A percentile compares a stretch with the other conserved stretches of the same genome.
phyloP scores from a whole-genome alignment of 2,113 vertebrate genomes.

The Coturnix japonica region DNA sequence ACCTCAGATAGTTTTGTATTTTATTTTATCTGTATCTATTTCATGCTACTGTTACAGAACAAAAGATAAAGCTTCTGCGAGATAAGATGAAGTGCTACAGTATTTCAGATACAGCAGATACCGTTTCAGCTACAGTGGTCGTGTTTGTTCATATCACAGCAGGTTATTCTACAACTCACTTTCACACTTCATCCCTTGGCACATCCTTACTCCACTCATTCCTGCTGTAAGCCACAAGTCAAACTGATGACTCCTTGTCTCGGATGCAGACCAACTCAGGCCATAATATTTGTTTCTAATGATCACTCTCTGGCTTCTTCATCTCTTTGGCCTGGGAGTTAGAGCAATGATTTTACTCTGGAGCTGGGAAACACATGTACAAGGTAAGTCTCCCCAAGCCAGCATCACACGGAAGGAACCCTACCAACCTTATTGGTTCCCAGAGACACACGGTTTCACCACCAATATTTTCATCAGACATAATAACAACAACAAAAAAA shows the following conservation, averaged over 20 bases:
- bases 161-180: neutral
- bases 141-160: neutral
- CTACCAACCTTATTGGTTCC: neutral
- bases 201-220: neutral
- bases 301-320: neutral
- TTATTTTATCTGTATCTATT: neutral
- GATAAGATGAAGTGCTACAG: neutral
- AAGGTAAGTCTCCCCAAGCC: neutral
- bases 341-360: neutral
- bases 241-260: neutral
- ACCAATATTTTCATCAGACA: neutral
- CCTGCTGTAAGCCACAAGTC: neutral
- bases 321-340: neutral
- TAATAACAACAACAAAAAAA: neutral
- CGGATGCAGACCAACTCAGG: fast-evolving
- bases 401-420: neutral
- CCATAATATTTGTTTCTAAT: neutral
- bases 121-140: too few relatives aligned
- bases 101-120: too few relatives aligned
- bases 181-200: neutral
- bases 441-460: neutral
- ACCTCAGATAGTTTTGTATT: neutral
- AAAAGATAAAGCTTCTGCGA: neutral
- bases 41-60: neutral
- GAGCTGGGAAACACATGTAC: neutral